Evolutionary conservation across 1,140 invertebrate genomes (phyloP).

Genomic region (Drosophila trapezifrons): DNA sequence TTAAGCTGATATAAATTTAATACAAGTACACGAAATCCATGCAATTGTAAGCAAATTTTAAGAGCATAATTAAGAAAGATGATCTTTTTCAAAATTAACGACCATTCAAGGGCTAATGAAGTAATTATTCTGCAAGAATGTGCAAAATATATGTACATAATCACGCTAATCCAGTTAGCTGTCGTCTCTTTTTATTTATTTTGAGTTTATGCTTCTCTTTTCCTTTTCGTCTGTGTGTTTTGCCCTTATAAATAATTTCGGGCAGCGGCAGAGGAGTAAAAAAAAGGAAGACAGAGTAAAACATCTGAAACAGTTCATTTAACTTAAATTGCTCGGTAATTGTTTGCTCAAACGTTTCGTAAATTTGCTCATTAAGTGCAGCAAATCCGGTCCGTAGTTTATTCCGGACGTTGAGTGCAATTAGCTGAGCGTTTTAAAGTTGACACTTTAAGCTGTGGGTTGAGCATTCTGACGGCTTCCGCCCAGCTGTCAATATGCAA

Average conservation of each 20-base stretch:
- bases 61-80: background rate
- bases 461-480: conserved; percentile 25
- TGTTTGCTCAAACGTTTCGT: conserved; percentile 63
- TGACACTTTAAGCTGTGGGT: conserved; percentile 54
- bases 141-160: conserved; percentile 36
- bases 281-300: background rate
- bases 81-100: conserved; percentile 1
- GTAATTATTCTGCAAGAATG: conserved; percentile 29
- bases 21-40: background rate
- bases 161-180: conserved; percentile 43
- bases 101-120: conserved; percentile 35
- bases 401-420: conserved; percentile 41
- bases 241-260: conserved; percentile 57
- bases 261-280: background rate
- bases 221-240: conserved; percentile 10
- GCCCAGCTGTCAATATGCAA: conserved; percentile 38
- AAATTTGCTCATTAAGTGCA: conserved; percentile 68
- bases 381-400: conserved; percentile 17
- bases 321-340: conserved; percentile 76
- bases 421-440: conserved; percentile 54
- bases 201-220: conserved; percentile 4
- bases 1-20: conserved; percentile 5
- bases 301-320: conserved; percentile 68
- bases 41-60: conserved; percentile 8
- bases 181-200: conserved; percentile 29